Base-by-base conservation (phyloP, 2,797 vertebrate genomes). In the Craterocephalus amniculus region DNA sequence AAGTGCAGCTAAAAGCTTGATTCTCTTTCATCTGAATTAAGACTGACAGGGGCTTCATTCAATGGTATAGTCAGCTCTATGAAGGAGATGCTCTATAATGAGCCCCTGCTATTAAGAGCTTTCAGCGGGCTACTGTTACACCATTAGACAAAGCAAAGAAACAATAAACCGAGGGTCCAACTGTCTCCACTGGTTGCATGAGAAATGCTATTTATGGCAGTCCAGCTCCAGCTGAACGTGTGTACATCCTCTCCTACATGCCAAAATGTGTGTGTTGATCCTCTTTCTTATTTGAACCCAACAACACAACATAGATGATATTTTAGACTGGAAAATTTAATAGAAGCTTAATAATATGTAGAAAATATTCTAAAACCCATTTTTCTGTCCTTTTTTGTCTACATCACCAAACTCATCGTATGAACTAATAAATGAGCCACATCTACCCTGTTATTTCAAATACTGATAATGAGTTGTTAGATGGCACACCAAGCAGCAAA, bases 1-100 rank as follows among this genome's bases (percentile, higher is more conserved):
- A 63, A 88, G 73, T 72, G 70, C 75, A 60, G 54, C 60, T 81
- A 81, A 84, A 85, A 85, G 81, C 79, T 45, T 0, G 14, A 68
- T 5, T 82, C 59, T 13, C 72, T 76, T 79, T 85, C 52, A 84
- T 83, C 70, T 82, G 45, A 61, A 67, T 70, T 12, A 31, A 45
- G 59, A n/a, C 40, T 62, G 84, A 74, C 81, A 54, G 38, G 52
- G 43, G 68, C 40, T 76, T 79, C 13, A 49, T 56, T 83, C 80
- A 56, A 32, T 18, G 2, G 60, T 63, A 43, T 63, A 57, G 49
- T 20, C 18, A n/a, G 48, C 20, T 10, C 14, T 0, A 48, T 48
- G 65, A 76, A 56, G 29, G 70, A 57, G 48, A 74, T 1, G 38
- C 49, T 43, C 45, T 52, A 58, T 72, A 75, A 78, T 67, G 62